A percentile compares a stretch with the other conserved stretches of the same genome.
Conservation (phyloP, 2,888 invertebrate genomes). For the Neoitamus cyanurus region DNA sequence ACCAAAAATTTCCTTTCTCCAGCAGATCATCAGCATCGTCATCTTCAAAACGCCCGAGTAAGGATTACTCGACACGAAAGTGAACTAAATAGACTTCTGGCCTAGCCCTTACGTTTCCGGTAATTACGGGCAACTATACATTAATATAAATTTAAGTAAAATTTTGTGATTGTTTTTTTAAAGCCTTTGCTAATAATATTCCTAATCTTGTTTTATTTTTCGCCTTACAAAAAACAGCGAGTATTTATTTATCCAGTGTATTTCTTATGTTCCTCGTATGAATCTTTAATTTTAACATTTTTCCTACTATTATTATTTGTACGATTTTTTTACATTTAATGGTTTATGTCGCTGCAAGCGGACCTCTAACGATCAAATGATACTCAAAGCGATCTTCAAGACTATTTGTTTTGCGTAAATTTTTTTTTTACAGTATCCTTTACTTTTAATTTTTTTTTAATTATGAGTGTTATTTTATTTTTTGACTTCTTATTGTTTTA, state of each 20-base stretch:
- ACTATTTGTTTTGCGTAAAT: neutral
- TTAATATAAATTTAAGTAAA: neutral
- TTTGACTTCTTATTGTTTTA: neutral
- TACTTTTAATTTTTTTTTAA: neutral
- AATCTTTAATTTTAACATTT: neutral
- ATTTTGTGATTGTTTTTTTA: neutral
- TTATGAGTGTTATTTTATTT: neutral
- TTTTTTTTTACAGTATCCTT: neutral
- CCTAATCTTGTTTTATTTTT: neutral
- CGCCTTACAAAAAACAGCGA: neutral
- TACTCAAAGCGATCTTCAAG: slow-evolving; percentile 18
- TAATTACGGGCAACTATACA: neutral
- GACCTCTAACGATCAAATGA: slow-evolving; percentile 22
- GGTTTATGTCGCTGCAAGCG: neutral
- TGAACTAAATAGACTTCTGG: neutral
- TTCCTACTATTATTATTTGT: neutral
- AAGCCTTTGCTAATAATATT: neutral
- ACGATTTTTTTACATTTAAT: neutral
- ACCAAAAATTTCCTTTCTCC: neutral
- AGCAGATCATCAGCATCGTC: slow-evolving; percentile 16
- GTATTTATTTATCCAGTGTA: slow-evolving; percentile 27
- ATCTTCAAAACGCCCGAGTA: slow-evolving; percentile 3
- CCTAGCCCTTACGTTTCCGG: neutral
- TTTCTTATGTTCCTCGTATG: slow-evolving; percentile 13
- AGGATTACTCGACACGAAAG: neutral